Conservation (phyloP, 2,888 invertebrate genomes). For the Biston betularia region DNA sequence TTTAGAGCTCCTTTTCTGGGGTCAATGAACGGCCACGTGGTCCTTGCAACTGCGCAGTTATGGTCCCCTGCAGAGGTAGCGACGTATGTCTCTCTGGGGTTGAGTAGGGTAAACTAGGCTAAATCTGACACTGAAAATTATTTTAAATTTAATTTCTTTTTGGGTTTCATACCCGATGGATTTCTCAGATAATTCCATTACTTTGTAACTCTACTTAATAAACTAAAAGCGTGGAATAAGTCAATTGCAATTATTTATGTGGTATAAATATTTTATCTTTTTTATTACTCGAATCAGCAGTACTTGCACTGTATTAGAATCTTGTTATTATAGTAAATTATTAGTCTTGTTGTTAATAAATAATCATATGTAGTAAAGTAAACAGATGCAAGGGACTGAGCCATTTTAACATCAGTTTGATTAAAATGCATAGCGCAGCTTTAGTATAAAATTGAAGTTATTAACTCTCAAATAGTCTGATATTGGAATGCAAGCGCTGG, state of each 20-base stretch:
- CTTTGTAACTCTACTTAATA: too few relatives aligned
- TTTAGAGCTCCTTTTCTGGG: constrained; percentile 43
- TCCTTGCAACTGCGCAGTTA: constrained; percentile 79
- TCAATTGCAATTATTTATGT: too few relatives aligned
- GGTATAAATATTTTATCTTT: too few relatives aligned
- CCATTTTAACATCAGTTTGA: constrained; percentile 34
- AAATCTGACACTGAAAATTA: constrained; percentile 20
- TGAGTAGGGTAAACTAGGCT: constrained; percentile 53
- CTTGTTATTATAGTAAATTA: too few relatives aligned
- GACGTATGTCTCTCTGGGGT: constrained; percentile 61
- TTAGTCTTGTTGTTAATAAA: too few relatives aligned
- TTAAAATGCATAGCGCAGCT: constrained; percentile 56
- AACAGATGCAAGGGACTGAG: background rate
- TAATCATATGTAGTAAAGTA: too few relatives aligned
- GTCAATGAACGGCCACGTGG: constrained; percentile 81
- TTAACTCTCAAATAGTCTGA: constrained; percentile 56
- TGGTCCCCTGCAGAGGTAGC: constrained; percentile 78
- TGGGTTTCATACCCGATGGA: too few relatives aligned
- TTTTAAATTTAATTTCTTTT: too few relatives aligned
- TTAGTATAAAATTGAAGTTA: constrained; percentile 52
- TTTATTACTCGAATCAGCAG: too few relatives aligned
- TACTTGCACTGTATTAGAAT: too few relatives aligned
- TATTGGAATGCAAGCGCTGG: constrained; percentile 24
- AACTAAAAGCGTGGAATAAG: too few relatives aligned
- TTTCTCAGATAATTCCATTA: background rate